Percentiles rank a stretch among this genome's conserved stretches.
Evolutionary conservation across 2,797 vertebrate species (phyloP).

Genomic region (Chaunax sp.): DNA sequence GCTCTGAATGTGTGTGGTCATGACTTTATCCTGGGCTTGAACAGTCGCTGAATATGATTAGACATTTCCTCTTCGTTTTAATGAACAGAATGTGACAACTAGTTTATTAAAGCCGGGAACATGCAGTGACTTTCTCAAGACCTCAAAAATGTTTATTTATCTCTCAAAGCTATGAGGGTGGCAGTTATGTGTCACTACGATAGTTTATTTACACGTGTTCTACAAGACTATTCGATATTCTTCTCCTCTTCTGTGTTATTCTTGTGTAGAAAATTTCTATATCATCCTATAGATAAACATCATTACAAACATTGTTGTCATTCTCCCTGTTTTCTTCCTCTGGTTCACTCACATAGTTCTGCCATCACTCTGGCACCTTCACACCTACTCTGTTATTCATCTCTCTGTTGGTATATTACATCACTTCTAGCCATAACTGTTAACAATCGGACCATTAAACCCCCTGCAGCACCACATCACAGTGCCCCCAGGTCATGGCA

Average conservation of each 20-base stretch:
- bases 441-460: slow-evolving; percentile 1
- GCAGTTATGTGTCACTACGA: slow-evolving; percentile 54
- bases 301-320: slow-evolving; percentile 26
- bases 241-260: slow-evolving; percentile 15
- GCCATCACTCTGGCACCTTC: slow-evolving; percentile 34
- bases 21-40: slow-evolving; percentile 17
- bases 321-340: slow-evolving; percentile 23
- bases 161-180: slow-evolving; percentile 54
- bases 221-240: slow-evolving; percentile 34
- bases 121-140: slow-evolving; percentile 29
- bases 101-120: slow-evolving; percentile 1
- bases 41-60: slow-evolving; percentile 5
- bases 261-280: slow-evolving; percentile 58
- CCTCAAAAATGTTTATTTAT: slow-evolving; percentile 68
- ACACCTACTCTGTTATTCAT: slow-evolving; percentile 24
- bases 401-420: slow-evolving; percentile 28
- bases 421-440: slow-evolving; percentile 22
- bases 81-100: neutral
- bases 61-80: slow-evolving; percentile 1
- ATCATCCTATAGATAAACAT: slow-evolving; percentile 44
- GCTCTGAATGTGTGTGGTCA: slow-evolving; percentile 40
- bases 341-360: slow-evolving; percentile 34
- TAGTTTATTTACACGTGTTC: slow-evolving; percentile 75
- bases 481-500: slow-evolving; percentile 90
- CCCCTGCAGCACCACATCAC: slow-evolving; percentile 44